These are phyloP conservation scores for Gymnoscopelus braueri DNA, from an alignment of 2,797 vertebrate genomes.

Conservation along the genomic window DNA sequence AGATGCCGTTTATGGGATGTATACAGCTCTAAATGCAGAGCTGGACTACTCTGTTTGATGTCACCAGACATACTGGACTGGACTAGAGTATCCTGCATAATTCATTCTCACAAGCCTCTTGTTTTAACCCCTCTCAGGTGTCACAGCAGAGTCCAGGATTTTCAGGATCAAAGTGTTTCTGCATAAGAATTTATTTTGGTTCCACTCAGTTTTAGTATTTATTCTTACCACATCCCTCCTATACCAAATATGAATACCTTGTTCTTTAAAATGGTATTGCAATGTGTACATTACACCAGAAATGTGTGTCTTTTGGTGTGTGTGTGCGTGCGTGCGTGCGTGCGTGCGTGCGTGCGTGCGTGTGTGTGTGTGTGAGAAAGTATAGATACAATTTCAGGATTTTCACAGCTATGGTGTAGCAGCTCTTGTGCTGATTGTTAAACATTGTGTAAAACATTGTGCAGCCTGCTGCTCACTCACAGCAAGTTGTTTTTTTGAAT, in stretches of 20 bases:
- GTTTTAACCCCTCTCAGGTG: conserved; percentile 27
- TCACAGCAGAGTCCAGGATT: conserved; percentile 22
- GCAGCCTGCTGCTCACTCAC: conserved; percentile 10
- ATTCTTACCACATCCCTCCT: conserved; percentile 34
- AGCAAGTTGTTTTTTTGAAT: background rate
- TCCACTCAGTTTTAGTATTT: conserved; percentile 43
- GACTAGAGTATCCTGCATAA: background rate
- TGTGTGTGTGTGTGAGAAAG: background rate
- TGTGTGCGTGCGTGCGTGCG: background rate
- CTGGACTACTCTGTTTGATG: conserved; percentile 91
- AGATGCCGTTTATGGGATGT: conserved; percentile 95
- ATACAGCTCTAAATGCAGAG: conserved; percentile 88
- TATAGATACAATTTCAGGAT: conserved; percentile 3
- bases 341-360: too few species aligned
- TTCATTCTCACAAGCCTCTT: background rate
- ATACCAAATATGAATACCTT: conserved; percentile 23
- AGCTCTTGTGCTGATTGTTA: background rate
- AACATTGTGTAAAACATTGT: background rate
- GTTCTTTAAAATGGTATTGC: conserved; percentile 8
- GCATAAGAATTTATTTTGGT: conserved; percentile 5
- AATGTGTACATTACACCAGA: conserved; percentile 17
- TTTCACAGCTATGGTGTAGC: background rate
- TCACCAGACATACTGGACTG: background rate
- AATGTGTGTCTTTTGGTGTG: background rate
- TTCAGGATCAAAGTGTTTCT: background rate